These are phyloP conservation scores for Phrynosoma blainvillii DNA, from an alignment of 2,113 vertebrate genomes.

Conservation along the genomic window DNA sequence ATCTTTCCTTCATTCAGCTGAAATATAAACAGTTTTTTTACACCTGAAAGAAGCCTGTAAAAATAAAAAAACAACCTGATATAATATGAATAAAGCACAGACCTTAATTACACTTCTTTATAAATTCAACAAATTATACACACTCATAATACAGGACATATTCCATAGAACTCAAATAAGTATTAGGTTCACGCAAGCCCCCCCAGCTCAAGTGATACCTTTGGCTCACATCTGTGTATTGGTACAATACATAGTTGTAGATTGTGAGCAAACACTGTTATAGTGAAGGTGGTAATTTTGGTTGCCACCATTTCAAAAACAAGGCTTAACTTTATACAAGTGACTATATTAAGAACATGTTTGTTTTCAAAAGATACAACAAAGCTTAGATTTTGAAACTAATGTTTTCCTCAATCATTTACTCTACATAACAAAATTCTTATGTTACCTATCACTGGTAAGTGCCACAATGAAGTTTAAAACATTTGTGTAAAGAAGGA, in stretches of 20 bases:
- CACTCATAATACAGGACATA: not conserved
- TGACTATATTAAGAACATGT: not conserved
- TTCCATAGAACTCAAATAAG: not conserved
- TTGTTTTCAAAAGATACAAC: not conserved
- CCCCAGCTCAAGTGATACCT: not conserved
- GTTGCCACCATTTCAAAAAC: not conserved
- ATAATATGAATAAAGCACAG: not conserved
- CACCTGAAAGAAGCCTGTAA: constrained; percentile 94
- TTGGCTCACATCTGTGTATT: not conserved
- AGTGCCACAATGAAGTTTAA: not conserved
- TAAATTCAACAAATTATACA: not conserved
- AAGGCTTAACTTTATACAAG: not conserved
- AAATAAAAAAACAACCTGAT: constrained; percentile 17
- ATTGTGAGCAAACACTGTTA: not conserved
- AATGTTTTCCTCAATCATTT: not conserved
- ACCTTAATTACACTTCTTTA: not conserved
- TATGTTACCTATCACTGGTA: not conserved
- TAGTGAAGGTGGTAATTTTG: not conserved
- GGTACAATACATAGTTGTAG: not conserved
- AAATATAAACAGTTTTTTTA: constrained; percentile 96
- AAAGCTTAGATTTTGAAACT: not conserved
- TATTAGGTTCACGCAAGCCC: not conserved
- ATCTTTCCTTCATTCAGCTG: constrained; percentile 93
- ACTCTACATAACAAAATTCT: not conserved
- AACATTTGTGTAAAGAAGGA: not conserved